phyloP scores from a whole-genome alignment of 2,113 vertebrate genomes.

The Hemiprocne comata region DNA sequence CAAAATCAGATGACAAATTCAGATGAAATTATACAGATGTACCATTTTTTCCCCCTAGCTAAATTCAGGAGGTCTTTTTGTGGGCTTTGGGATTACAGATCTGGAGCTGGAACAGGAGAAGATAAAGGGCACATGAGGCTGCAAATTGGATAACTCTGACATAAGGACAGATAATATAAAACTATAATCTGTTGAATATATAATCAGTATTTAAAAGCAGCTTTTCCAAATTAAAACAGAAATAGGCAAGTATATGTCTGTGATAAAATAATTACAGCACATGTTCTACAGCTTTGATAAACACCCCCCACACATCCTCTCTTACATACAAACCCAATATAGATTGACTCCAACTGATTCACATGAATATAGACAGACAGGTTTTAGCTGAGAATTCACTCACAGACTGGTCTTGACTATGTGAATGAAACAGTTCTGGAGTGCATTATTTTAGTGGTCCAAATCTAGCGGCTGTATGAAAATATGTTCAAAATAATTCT shows the following conservation, averaged over 20 bases:
- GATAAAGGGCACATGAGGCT: not conserved
- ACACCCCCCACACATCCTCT: not conserved
- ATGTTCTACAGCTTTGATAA: not conserved
- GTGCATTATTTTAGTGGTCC: not conserved
- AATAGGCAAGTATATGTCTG: not conserved
- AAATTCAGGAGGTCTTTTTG: constrained; percentile 28
- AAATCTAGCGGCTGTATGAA: constrained; percentile 11
- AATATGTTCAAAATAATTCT: constrained; percentile 33
- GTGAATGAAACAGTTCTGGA: constrained; percentile 23
- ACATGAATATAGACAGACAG: not conserved
- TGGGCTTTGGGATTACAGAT: constrained; percentile 5
- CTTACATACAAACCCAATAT: not conserved
- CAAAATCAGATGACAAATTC: constrained; percentile 37
- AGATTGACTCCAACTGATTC: not conserved
- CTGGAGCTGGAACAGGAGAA: not conserved
- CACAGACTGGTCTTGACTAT: not conserved
- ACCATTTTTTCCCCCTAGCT: not conserved
- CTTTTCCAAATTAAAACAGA: constrained; percentile 50
- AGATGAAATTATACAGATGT: constrained; percentile 14
- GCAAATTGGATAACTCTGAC: constrained; percentile 30
- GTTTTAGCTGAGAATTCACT: not conserved
- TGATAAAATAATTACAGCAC: constrained; percentile 19
- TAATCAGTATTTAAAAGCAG: constrained; percentile 48
- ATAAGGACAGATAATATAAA: constrained; percentile 14
- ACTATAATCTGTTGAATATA: constrained; percentile 13